Evolutionary conservation across 2,113 vertebrate genomes (phyloP).

Genomic region (cat (Felis catus)): DNA sequence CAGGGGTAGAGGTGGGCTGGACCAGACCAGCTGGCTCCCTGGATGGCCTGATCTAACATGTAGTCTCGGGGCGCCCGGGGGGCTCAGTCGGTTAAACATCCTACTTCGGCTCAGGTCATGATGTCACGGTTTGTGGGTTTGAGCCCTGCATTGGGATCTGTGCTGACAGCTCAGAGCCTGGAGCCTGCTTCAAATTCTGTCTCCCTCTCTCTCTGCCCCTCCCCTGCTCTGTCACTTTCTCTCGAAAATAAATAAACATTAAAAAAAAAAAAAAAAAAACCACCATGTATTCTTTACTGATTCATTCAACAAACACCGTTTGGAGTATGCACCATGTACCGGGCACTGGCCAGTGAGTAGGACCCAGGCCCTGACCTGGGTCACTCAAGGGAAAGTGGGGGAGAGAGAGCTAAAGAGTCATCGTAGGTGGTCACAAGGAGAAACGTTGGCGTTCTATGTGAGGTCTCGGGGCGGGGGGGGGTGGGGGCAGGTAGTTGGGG

Average conservation of each 20-base stretch:
- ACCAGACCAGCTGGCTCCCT: background rate
- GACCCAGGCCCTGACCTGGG: background rate
- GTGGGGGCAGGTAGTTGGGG: background rate
- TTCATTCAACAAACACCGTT: background rate
- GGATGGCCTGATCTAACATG: background rate
- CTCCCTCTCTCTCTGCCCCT: no score
- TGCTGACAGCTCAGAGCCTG: no score
- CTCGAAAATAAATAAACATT: no score
- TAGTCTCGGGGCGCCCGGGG: no score
- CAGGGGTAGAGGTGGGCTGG: background rate
- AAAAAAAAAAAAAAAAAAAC: no score
- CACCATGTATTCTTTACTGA: background rate
- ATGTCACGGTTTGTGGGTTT: no score
- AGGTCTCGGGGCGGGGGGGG: background rate
- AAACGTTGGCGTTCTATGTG: background rate
- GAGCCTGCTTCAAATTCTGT: no score
- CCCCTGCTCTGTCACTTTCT: no score
- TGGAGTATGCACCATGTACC: background rate
- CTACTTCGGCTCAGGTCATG: no score
- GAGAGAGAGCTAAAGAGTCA: background rate
- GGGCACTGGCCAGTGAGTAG: background rate
- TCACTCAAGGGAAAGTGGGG: background rate
- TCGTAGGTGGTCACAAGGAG: background rate
- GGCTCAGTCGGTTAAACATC: no score
- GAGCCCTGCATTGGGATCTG: fast-evolving